Percentiles rank a stretch among this genome's conserved stretches.
phyloP scores from a whole-genome alignment of 2,888 invertebrate species.

The Branchinecta sandiegonensis region DNA sequence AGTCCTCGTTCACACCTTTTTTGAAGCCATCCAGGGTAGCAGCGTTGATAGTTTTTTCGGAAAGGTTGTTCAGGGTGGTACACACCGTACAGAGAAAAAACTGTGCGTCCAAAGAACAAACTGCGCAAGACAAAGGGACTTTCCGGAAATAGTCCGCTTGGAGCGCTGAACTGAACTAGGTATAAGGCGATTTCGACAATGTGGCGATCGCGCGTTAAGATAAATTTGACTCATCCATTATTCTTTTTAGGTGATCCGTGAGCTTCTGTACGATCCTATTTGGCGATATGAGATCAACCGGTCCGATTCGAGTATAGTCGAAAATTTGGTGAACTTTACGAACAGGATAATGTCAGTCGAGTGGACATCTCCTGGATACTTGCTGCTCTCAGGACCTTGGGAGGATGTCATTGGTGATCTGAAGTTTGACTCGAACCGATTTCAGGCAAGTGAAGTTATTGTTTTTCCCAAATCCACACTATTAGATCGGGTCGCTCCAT shows the following conservation, averaged over 20 bases:
- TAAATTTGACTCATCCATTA: constrained; percentile 48
- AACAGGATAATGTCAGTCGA: constrained; percentile 64
- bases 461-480: background rate
- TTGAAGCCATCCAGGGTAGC: no score
- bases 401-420: constrained; percentile 73
- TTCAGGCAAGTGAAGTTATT: constrained; percentile 42
- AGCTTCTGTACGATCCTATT: constrained; percentile 63
- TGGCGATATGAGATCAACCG: constrained; percentile 61
- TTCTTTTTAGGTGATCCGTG: constrained; percentile 42
- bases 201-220: constrained; percentile 66
- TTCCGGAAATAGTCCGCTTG: no score
- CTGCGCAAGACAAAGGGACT: no score
- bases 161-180: constrained; percentile 35
- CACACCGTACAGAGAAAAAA: no score
- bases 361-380: constrained; percentile 41
- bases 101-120: no score
- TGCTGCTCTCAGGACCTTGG: constrained; percentile 35
- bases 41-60: no score
- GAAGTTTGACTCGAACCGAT: constrained; percentile 57
- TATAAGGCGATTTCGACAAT: constrained; percentile 67
- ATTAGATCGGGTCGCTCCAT: background rate
- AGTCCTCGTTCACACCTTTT: no score
- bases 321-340: constrained; percentile 62
- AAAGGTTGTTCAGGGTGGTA: no score
- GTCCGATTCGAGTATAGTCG: constrained; percentile 44